Evolutionary conservation across 2,797 vertebrate genomes (phyloP).

Genomic region (Sibirionetta formosa): DNA sequence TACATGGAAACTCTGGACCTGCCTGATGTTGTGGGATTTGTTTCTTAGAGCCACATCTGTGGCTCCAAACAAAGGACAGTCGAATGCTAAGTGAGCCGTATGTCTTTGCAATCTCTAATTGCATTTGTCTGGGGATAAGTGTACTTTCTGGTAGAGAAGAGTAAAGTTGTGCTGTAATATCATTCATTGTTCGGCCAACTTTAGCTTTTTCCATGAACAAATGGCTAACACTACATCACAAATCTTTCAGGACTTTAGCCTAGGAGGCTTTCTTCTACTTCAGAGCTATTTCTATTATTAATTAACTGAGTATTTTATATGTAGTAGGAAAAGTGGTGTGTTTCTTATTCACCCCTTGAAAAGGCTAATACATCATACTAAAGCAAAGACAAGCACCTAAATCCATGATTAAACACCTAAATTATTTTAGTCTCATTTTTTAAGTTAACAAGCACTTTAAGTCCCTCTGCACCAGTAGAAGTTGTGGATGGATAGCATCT

Average conservation of each 20-base stretch:
- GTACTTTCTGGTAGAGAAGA: neutral
- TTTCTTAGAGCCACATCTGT: neutral
- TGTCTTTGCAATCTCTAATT: neutral
- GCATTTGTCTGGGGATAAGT: neutral
- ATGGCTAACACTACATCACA: neutral
- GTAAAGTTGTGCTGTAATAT: neutral
- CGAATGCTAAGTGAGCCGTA: neutral
- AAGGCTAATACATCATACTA: rapidly evolving
- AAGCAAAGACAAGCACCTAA: neutral
- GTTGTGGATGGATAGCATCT: neutral
- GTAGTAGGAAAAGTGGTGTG: neutral
- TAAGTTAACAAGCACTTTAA: neutral
- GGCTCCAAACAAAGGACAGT: neutral
- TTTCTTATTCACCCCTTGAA: neutral
- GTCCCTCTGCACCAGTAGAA: neutral
- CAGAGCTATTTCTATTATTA: neutral
- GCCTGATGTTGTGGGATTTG: neutral
- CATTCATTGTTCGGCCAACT: neutral
- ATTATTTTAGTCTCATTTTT: neutral
- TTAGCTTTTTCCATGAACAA: neutral
- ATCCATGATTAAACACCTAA: neutral
- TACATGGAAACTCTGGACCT: neutral
- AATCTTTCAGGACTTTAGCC: neutral
- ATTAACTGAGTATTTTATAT: neutral
- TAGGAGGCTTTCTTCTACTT: neutral